Evolutionary conservation across 2,797 vertebrate genomes (phyloP).

Genomic region (Spatula versicolor): DNA sequence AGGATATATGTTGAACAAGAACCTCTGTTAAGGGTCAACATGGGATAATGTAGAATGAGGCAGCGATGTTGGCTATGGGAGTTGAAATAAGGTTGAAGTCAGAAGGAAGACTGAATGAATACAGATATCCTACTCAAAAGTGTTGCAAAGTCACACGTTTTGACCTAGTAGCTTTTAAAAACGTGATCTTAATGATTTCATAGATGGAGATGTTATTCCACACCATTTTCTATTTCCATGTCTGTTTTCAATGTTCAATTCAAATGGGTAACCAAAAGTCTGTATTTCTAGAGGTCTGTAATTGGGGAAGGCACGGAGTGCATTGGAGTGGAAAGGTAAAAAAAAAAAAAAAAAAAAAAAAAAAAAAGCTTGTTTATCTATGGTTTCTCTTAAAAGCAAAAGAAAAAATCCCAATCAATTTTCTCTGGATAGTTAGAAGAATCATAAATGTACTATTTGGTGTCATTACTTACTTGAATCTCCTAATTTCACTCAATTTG

Average conservation of each 20-base stretch:
- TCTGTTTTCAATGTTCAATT: not conserved
- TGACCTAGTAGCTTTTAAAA: not conserved
- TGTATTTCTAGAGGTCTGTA: not conserved
- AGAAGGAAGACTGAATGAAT: not conserved
- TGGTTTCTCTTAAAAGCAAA: not conserved
- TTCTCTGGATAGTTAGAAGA: not conserved
- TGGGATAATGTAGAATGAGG: not conserved
- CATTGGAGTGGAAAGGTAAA: too few relatives aligned
- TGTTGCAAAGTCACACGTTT: not conserved
- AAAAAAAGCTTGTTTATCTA: not conserved
- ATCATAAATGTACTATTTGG: not conserved
- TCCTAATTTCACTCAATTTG: not conserved
- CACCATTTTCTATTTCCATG: not conserved
- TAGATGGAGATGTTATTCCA: not conserved
- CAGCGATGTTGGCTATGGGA: not conserved
- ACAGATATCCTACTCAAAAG: not conserved
- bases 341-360: not conserved
- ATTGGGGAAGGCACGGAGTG: not conserved
- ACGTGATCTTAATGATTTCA: not conserved
- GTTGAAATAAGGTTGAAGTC: not conserved
- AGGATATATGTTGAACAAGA: not conserved
- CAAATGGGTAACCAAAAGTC: not conserved
- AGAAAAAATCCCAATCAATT: not conserved
- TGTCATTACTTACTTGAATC: not conserved
- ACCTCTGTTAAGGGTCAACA: not conserved